Evolutionary conservation across 2,888 invertebrate species (phyloP).

Genomic region (Agelastica alni): DNA sequence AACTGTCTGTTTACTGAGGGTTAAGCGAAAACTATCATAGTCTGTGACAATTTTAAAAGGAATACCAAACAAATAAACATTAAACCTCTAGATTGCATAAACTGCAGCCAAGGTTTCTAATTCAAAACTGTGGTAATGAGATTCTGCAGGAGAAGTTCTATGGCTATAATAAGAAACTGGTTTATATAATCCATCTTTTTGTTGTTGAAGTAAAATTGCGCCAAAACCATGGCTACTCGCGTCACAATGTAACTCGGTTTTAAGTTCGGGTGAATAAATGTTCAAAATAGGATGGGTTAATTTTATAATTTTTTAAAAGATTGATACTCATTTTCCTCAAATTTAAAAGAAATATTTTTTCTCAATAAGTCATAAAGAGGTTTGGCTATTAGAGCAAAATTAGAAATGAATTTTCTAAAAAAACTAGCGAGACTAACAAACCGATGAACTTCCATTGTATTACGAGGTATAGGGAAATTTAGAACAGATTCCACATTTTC

Average conservation of each 20-base stretch:
- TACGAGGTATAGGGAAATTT: constrained; percentile 11
- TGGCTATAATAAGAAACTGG: constrained; percentile 48
- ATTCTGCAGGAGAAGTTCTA: constrained; percentile 40
- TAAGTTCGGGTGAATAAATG: constrained; percentile 25
- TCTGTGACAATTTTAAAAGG: constrained; percentile 43
- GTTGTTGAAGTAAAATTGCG: constrained; percentile 32
- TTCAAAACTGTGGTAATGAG: constrained; percentile 48
- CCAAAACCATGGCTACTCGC: constrained; percentile 40
- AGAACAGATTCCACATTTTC: neutral
- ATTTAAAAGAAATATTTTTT: constrained; percentile 36
- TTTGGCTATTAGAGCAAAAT: constrained; percentile 35
- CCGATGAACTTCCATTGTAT: constrained; percentile 26
- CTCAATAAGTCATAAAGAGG: constrained; percentile 38
- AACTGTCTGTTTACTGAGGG: too few species aligned
- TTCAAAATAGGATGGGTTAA: too few species aligned
- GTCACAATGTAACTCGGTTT: constrained; percentile 45
- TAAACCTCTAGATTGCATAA: constrained; percentile 40
- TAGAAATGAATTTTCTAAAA: constrained; percentile 38
- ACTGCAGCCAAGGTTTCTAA: constrained; percentile 43
- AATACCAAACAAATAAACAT: constrained; percentile 40
- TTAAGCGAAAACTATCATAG: too few species aligned
- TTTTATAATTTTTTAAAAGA: too few species aligned
- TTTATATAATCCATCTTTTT: constrained; percentile 28
- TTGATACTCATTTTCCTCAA: constrained; percentile 7
- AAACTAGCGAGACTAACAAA: constrained; percentile 39